Conservation (phyloP, 37 sponge, comb jelly and placozoan species). For the Dysidea cf. avara region DNA sequence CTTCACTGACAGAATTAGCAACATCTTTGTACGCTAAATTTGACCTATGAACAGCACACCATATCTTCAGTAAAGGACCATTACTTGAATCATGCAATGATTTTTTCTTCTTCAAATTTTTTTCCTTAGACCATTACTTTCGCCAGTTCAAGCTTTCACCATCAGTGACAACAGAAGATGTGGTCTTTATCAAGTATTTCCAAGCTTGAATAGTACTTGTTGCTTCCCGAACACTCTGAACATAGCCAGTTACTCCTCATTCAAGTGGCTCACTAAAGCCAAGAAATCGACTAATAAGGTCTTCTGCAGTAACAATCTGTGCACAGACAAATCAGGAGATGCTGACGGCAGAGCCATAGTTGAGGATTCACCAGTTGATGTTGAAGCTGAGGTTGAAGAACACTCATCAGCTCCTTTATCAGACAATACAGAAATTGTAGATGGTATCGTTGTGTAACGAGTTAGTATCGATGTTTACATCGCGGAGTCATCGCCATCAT, state of each 20-base stretch:
- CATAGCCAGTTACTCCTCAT: not conserved
- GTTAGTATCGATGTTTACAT: too few species aligned
- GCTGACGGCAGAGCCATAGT: too few species aligned
- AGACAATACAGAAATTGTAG: too few species aligned
- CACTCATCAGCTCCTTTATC: too few species aligned
- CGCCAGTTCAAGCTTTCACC: conserved; percentile 34
- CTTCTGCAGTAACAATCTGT: too few species aligned
- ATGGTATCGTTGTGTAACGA: too few species aligned
- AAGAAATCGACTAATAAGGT: not conserved
- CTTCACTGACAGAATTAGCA: conserved; percentile 21
- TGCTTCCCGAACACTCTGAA: conserved; percentile 19
- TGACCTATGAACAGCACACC: conserved; percentile 40
- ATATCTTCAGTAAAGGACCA: conserved; percentile 21
- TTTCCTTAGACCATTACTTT: conserved; percentile 26
- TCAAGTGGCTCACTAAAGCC: not conserved
- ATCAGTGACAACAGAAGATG: conserved; percentile 32
- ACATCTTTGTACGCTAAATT: conserved; percentile 26
- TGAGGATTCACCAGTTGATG: too few species aligned
- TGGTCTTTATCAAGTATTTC: not conserved
- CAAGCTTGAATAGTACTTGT: not conserved
- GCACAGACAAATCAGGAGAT: too few species aligned
- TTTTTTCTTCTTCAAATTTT: conserved; percentile 11
- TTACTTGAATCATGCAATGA: not conserved
- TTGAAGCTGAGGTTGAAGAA: too few species aligned
- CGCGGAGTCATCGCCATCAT: too few species aligned